phyloP scores from a whole-genome alignment of 2,113 vertebrate species.

The Proterorhinus semilunaris region DNA sequence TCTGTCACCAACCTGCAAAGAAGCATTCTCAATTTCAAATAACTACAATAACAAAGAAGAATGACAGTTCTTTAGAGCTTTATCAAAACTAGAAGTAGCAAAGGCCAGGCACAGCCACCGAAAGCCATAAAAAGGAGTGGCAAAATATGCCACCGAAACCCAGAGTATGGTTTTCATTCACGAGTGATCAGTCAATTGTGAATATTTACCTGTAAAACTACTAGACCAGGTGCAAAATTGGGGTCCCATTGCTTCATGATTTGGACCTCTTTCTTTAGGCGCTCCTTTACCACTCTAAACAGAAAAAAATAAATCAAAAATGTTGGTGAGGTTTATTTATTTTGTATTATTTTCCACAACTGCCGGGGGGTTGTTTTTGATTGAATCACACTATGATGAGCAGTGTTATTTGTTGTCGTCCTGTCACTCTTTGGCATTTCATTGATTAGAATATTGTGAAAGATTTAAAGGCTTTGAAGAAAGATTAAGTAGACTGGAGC shows the following conservation, averaged over 20 bases:
- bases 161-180: not conserved
- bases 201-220: conserved; percentile 88
- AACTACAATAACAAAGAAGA: not conserved
- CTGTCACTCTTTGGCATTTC: not conserved
- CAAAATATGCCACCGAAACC: not conserved
- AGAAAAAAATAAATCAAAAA: conserved; percentile 1
- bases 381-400: not conserved
- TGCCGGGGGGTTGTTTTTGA: not conserved
- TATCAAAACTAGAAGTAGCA: not conserved
- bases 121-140: conserved; percentile 7
- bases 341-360: not conserved
- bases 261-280: conserved; percentile 84
- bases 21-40: not conserved
- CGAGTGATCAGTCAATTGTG: not conserved
- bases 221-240: conserved; percentile 88
- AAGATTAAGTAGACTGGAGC: not conserved
- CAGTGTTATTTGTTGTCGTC: not conserved
- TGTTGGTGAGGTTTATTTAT: not conserved
- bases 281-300: conserved; percentile 85
- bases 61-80: not conserved
- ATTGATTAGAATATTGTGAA: not conserved
- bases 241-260: conserved; percentile 83
- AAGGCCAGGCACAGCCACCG: conserved; percentile 7
- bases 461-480: not conserved
- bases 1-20: conserved; percentile 88